phyloP scores from a whole-genome alignment of 2,888 invertebrate species.

The Oligia fasciuncula region DNA sequence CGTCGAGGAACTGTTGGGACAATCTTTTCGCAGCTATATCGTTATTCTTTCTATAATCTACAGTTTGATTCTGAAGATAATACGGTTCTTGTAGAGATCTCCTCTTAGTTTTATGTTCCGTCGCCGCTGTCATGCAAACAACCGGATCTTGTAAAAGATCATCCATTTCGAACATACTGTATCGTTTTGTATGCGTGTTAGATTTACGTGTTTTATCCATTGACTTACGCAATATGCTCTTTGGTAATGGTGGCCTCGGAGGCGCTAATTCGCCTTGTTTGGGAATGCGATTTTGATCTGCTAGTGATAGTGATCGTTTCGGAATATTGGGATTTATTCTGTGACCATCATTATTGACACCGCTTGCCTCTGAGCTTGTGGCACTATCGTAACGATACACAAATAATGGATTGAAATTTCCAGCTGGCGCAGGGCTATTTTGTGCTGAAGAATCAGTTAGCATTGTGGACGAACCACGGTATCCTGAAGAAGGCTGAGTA shows the following conservation, averaged over 20 bases:
- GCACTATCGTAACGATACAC: conserved; percentile 95
- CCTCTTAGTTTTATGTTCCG: conserved; percentile 90
- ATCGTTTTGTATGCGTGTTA: conserved; percentile 91
- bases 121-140: conserved; percentile 85
- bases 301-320: conserved; percentile 92
- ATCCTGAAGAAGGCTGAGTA: conserved; percentile 96
- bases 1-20: conserved; percentile 88
- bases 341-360: conserved; percentile 89
- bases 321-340: conserved; percentile 90
- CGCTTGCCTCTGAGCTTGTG: conserved; percentile 93
- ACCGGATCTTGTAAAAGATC: conserved; percentile 88
- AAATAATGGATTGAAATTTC: conserved; percentile 93
- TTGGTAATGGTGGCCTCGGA: conserved; percentile 93
- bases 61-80: conserved; percentile 89
- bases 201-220: conserved; percentile 89
- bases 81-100: conserved; percentile 94
- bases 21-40: conserved; percentile 88
- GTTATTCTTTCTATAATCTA: conserved; percentile 88
- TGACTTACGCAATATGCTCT: conserved; percentile 93
- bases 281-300: conserved; percentile 86
- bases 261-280: conserved; percentile 90
- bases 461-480: conserved; percentile 96
- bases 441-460: conserved; percentile 94
- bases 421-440: conserved; percentile 91
- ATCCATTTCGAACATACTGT: conserved; percentile 95